Conservation (phyloP, 2,113 vertebrate species). For the Antennarius striatus region DNA sequence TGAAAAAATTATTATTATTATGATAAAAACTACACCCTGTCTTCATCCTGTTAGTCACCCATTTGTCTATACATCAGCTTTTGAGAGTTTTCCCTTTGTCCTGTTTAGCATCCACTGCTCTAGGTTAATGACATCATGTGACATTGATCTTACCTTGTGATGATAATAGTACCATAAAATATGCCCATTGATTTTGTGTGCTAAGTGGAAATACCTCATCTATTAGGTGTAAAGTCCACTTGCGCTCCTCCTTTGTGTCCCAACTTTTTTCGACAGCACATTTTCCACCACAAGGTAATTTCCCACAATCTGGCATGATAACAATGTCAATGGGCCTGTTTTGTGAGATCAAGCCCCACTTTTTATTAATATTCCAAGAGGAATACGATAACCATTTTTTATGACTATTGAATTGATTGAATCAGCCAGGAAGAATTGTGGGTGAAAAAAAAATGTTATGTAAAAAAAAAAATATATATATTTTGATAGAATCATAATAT, state of each 20-base stretch:
- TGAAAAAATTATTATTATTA: no score
- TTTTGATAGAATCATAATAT: no score
- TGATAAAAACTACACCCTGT: no score
- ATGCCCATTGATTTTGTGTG: slow-evolving; percentile 14
- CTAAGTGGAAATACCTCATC: no score
- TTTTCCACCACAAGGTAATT: no score
- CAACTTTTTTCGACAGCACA: neutral
- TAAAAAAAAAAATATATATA: no score
- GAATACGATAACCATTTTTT: neutral
- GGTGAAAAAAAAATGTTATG: no score
- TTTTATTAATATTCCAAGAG: neutral
- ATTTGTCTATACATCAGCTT: slow-evolving; percentile 78
- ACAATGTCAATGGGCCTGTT: no score
- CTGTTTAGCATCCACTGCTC: slow-evolving; percentile 58
- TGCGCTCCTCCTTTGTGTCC: neutral
- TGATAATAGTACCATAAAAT: slow-evolving; percentile 21
- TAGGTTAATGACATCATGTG: neutral
- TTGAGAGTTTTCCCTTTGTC: slow-evolving; percentile 84
- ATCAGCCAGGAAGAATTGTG: no score
- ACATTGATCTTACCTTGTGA: slow-evolving; percentile 7
- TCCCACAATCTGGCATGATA: no score
- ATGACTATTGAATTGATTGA: neutral
- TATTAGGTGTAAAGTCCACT: slow-evolving; percentile 58
- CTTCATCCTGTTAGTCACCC: slow-evolving; percentile 69
- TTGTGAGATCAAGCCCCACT: neutral